A percentile compares a stretch with the other conserved stretches of the same genome.
These are phyloP conservation scores for Diceros bicornis DNA, from an alignment of 2,797 vertebrate genomes.

Conservation along the genomic window DNA sequence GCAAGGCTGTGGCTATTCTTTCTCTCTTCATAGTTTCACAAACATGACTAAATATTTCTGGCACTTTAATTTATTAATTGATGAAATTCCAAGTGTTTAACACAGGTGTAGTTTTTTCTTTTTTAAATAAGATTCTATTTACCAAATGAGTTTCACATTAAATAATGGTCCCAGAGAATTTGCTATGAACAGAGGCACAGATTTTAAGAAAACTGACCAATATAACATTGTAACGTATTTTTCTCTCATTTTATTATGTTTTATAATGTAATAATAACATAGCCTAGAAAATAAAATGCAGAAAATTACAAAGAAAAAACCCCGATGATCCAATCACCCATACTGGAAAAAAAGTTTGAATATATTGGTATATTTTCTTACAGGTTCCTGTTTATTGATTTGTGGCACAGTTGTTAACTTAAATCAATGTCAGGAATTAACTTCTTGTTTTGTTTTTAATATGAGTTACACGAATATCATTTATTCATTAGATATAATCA, in stretches of 20 bases:
- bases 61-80: conserved; percentile 50
- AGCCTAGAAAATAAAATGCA: conserved; percentile 25
- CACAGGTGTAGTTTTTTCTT: conserved; percentile 30
- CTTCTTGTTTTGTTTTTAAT: conserved; percentile 42
- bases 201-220: not conserved
- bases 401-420: not conserved
- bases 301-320: not conserved
- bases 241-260: not conserved
- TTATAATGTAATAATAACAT: conserved; percentile 12
- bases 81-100: not conserved
- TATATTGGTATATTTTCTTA: not conserved
- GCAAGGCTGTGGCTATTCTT: not conserved
- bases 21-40: not conserved
- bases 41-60: conserved; percentile 55
- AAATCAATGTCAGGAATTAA: conserved; percentile 31
- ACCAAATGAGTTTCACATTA: conserved; percentile 36
- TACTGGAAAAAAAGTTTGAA: not conserved
- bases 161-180: not conserved
- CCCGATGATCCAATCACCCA: not conserved
- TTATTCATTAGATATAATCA: conserved; percentile 4
- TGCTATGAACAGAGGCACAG: not conserved
- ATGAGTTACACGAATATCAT: not conserved
- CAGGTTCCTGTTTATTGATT: conserved; percentile 16
- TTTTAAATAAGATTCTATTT: conserved; percentile 18
- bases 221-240: not conserved